phyloP scores from a whole-genome alignment of 2,113 vertebrate genomes.

The Trematomus loennbergii region DNA sequence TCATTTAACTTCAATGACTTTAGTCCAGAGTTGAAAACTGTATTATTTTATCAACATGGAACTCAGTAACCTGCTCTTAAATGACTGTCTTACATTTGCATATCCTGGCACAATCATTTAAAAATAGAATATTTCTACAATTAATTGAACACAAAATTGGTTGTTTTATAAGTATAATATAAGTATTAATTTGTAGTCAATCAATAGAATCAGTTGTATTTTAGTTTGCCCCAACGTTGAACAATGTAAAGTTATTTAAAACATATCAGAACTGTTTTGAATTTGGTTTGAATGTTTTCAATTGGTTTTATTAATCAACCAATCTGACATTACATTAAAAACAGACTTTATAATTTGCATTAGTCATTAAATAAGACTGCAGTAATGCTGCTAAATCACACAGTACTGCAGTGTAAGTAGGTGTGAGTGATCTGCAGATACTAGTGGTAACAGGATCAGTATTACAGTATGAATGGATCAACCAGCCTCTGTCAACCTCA shows the following conservation, averaged over 20 bases:
- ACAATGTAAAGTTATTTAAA: neutral
- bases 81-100: neutral
- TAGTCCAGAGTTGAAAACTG: too few relatives aligned
- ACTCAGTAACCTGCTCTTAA: neutral
- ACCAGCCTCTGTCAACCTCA: constrained; percentile 74
- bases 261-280: too few relatives aligned
- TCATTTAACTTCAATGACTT: too few relatives aligned
- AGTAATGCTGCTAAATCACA: constrained; percentile 56
- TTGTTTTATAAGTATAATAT: neutral
- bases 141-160: neutral
- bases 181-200: neutral
- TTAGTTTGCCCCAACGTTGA: neutral
- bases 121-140: neutral
- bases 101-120: neutral
- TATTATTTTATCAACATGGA: neutral
- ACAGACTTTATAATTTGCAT: too few relatives aligned
- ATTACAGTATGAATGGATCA: constrained; percentile 80
- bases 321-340: neutral
- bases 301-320: too few relatives aligned
- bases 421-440: constrained; percentile 69
- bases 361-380: constrained; percentile 39
- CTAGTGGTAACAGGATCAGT: constrained; percentile 79
- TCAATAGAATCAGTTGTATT: neutral
- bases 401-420: constrained; percentile 54
- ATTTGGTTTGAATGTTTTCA: too few relatives aligned